Base-by-base conservation (phyloP, 2,888 invertebrate species). In the Cylindroiulus punctatus region DNA sequence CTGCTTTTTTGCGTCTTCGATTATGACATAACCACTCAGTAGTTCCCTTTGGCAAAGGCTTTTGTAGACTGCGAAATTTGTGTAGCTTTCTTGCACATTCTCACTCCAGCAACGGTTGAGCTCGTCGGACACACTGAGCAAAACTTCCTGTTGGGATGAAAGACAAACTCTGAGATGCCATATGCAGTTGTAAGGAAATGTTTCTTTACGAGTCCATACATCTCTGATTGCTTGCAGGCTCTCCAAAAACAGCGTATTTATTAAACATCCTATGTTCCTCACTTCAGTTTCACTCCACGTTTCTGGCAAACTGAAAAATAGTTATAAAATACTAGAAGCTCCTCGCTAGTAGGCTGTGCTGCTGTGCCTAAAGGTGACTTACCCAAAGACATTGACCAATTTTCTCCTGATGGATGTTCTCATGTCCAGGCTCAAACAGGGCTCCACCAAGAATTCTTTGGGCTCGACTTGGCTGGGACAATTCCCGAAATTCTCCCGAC, bases 221-320 rank as follows among this genome's bases (percentile, higher is more conserved):
- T 85, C 76, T 52, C 47, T 85, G 57, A 85, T 52, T 1, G 47
- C 36, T 85, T 65, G 30, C 17, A 85, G 26, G 47, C 57, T 52
- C 30, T 85, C 85, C 10, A 65, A 17, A 85, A 40, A 85, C 30
- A 85, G 85, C 30, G 85, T 85, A n/a, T 76, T 85, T 36, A 65
- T 19, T 14, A 85, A 57, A 42, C 85, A 85, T 65, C 65, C 57
- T 22, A 85, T 85, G 22, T n/a, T 65, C 22, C 76, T 32, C 17
- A 76, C 85, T 32, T 65, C 76, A 4, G 85, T 85, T 85, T 85
- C 85, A 65, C 76, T n/a, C 85, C 85, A 85, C 5, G 52, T 65
- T 85, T 52, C 85, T 32, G 85, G 85, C 47, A 40, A 76, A 5
- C 85, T 85, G 19, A n/a, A n/a, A 65, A 52, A 14, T 65, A 85